These are phyloP conservation scores for Pseudanteris insignis DNA, from an alignment of 2,888 invertebrate genomes.

Conservation along the genomic window DNA sequence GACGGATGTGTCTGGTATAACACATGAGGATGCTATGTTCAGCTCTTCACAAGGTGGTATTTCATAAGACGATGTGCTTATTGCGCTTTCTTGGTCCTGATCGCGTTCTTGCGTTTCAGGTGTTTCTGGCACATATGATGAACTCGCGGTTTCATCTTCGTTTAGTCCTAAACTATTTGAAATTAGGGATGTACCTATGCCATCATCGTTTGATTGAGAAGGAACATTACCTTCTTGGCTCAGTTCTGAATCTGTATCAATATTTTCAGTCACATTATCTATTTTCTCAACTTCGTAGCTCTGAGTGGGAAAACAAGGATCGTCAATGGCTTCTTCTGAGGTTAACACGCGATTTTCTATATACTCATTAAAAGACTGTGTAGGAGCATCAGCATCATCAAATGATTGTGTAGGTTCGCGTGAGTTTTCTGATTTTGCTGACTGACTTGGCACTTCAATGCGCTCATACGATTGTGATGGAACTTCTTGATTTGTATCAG, in stretches of 20 bases:
- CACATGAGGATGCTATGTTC: constrained; percentile 62
- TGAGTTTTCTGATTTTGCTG: constrained; percentile 58
- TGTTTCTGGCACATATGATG: constrained; percentile 64
- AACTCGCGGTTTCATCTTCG: constrained; percentile 64
- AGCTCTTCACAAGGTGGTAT: constrained; percentile 64
- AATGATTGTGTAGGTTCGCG: constrained; percentile 57
- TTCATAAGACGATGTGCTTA: constrained; percentile 64
- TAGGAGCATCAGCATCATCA: constrained; percentile 51
- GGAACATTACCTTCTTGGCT: constrained; percentile 61
- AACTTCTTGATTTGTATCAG: constrained; percentile 55
- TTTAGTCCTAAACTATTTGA: constrained; percentile 59
- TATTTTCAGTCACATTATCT: constrained; percentile 54
- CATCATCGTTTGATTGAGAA: constrained; percentile 63
- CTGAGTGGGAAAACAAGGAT: constrained; percentile 62
- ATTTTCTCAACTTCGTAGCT: constrained; percentile 60
- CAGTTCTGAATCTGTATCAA: constrained; percentile 57
- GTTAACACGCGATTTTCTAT: constrained; percentile 47
- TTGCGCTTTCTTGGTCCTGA: constrained; percentile 64
- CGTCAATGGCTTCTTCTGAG: constrained; percentile 51
- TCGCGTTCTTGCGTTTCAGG: constrained; percentile 64
- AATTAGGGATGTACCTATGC: constrained; percentile 57
- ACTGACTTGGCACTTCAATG: constrained; percentile 59
- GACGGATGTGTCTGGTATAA: constrained; percentile 58
- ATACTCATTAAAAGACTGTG: constrained; percentile 60
- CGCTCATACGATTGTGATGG: constrained; percentile 62